Evolutionary conservation across 1,140 invertebrate genomes (phyloP).

Genomic region (Meloidogyne chitwoodi): DNA sequence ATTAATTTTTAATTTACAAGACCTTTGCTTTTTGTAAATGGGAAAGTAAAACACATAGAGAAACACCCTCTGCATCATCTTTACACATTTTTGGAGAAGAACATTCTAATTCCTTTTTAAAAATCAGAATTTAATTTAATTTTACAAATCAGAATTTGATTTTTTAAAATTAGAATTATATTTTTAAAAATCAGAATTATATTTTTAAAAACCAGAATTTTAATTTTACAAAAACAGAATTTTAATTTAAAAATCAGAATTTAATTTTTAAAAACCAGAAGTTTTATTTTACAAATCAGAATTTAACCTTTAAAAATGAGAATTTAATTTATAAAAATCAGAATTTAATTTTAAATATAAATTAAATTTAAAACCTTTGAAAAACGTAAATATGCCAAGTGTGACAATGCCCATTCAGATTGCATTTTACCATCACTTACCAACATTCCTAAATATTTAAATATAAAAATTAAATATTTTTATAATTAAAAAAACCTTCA

Average conservation of each 20-base stretch:
- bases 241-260: background rate
- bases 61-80: conserved; percentile 56
- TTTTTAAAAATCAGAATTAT: background rate
- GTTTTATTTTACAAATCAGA: background rate
- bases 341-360: too few species aligned
- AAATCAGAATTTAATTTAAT: background rate
- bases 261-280: too few species aligned
- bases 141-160: background rate
- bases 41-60: conserved; percentile 47
- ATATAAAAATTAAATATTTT: background rate
- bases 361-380: conserved; percentile 26
- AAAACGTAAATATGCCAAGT: conserved; percentile 51
- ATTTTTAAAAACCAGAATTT: background rate
- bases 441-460: background rate
- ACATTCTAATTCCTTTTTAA: conserved; percentile 33
- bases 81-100: conserved; percentile 39
- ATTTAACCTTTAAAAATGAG: background rate
- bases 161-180: background rate
- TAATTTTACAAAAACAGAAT: background rate
- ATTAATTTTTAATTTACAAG: conserved; percentile 3
- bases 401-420: conserved; percentile 43
- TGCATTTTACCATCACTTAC: conserved; percentile 29
- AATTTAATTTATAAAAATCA: background rate
- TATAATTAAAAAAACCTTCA: background rate
- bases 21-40: conserved; percentile 47